Base-by-base conservation (phyloP, 2,797 vertebrate genomes). In the Lagorchestes hirsutus region DNA sequence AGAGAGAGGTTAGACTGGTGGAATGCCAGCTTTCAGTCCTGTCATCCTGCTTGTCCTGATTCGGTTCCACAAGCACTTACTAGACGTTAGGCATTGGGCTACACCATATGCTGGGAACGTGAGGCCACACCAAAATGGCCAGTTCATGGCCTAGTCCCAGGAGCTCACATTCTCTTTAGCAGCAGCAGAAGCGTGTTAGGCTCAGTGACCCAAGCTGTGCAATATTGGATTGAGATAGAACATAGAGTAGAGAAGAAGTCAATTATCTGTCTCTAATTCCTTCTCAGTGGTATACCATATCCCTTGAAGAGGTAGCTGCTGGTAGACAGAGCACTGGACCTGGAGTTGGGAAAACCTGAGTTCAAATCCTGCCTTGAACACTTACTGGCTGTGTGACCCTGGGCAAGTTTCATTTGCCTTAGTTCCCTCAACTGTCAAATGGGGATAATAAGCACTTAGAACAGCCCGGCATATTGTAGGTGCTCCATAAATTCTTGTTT, bases 291-390 rank as follows among this genome's bases (percentile, higher is more conserved):
- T 22, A 74, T 18, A 74, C 14, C 14, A 74, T n/a, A n/a, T 40
- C 40, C 82, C 91, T 34, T 29, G 46, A 95, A 93, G 82, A 91
- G 55, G 94, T 0, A 24, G 62, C 56, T 93, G 22, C 92, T 93
- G 12, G 14, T 92, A 90, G 67, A 9, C 54, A 57, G 58, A 56
- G n/a, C 62, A n/a, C 27, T 59, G 9, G 13, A 28, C 67, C 3
- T 74, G 9, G 54, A 82, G 54, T 46, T 27, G 1, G 8, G 46
- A n/a, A 40, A 40, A 58, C n/a, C 13, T 18, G 14, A n/a, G 34
- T n/a, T n/a, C 34, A 67, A 40, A 74, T 74, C 14, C 34, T 74
- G 62, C 34, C 34, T 18, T 3, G 13, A 14, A 40, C 14, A 74
- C 62, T 18, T 18, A 18, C 34, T 74, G 18, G 14, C 14, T 74